Evolutionary conservation across 2,797 vertebrate species (phyloP).

Genomic region (Arrhamphus sclerolepis): DNA sequence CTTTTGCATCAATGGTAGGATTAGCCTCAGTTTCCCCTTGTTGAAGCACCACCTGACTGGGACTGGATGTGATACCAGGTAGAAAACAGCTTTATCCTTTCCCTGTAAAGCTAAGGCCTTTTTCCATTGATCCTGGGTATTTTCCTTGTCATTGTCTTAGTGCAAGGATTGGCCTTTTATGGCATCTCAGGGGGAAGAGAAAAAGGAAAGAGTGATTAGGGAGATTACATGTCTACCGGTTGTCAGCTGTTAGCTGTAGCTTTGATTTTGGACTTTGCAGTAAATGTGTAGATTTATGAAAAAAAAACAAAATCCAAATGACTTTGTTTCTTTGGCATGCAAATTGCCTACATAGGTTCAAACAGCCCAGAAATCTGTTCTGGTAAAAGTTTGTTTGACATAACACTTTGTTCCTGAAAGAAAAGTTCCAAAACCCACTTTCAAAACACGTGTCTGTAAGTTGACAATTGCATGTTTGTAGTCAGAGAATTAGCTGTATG

Average conservation of each 20-base stretch:
- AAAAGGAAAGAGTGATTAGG: slow-evolving; percentile 49
- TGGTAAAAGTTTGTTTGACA: too few species aligned
- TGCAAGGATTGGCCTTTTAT: slow-evolving; percentile 37
- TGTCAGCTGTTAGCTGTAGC: slow-evolving; percentile 37
- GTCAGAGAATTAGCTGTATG: too few species aligned
- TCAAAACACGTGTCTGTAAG: too few species aligned
- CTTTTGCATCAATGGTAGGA: slow-evolving; percentile 69
- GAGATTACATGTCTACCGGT: slow-evolving; percentile 44
- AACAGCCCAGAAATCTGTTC: too few species aligned
- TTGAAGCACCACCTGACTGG: slow-evolving; percentile 63
- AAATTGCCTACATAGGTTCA: too few species aligned
- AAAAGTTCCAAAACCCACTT: too few species aligned
- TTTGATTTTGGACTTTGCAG: slow-evolving; percentile 31
- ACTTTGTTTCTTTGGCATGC: too few species aligned
- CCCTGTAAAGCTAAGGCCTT: slow-evolving; percentile 52
- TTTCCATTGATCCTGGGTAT: slow-evolving; percentile 57
- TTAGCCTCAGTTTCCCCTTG: slow-evolving; percentile 65
- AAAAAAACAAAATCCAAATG: too few species aligned
- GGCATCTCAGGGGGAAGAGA: slow-evolving; percentile 34
- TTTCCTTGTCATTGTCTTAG: slow-evolving; percentile 46
- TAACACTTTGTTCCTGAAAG: too few species aligned
- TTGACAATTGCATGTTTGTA: too few species aligned
- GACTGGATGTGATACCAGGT: slow-evolving; percentile 57
- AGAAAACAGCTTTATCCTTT: slow-evolving; percentile 61
- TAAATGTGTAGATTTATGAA: not conserved